Percentiles rank a stretch among this genome's conserved stretches.
Conservation (phyloP, 2,888 invertebrate genomes). For the Conistra vaccinii region DNA sequence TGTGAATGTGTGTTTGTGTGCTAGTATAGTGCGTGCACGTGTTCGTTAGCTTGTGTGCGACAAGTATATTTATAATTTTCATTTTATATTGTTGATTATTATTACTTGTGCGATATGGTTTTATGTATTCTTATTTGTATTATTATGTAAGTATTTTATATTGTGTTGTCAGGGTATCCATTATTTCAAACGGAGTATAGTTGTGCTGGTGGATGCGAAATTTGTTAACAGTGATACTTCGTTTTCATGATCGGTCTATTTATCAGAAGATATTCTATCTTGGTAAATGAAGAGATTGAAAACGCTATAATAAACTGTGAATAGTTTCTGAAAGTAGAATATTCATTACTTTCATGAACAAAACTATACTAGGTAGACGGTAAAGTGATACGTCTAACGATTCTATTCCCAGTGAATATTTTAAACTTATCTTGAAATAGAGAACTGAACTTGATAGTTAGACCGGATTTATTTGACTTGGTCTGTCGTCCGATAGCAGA, state of each 20-base stretch:
- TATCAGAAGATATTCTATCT: not conserved
- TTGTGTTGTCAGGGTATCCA: too few relatives aligned
- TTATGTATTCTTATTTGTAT: too few relatives aligned
- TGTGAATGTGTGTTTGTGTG: too few relatives aligned
- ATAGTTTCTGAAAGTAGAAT: too few relatives aligned
- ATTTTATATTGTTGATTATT: too few relatives aligned
- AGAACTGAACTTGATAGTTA: constrained; percentile 52
- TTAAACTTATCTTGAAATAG: constrained; percentile 47
- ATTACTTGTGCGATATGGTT: too few relatives aligned
- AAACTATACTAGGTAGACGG: not conserved
- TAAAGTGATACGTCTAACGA: constrained; percentile 11
- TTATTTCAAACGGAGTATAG: too few relatives aligned
- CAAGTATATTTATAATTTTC: too few relatives aligned
- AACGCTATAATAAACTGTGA: not conserved
- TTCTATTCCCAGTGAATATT: constrained; percentile 54
- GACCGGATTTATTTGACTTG: constrained; percentile 61
- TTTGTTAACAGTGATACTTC: not conserved
- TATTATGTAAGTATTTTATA: too few relatives aligned
- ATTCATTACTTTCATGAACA: not conserved
- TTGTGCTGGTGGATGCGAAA: not conserved
- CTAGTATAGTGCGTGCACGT: too few relatives aligned
- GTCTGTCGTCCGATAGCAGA: constrained; percentile 38
- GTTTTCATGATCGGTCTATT: too few relatives aligned
- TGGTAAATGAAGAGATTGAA: not conserved
- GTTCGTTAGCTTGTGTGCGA: too few relatives aligned